These are phyloP conservation scores for Apteryx owenii DNA, from an alignment of 2,113 vertebrate species.

Conservation along the genomic window DNA sequence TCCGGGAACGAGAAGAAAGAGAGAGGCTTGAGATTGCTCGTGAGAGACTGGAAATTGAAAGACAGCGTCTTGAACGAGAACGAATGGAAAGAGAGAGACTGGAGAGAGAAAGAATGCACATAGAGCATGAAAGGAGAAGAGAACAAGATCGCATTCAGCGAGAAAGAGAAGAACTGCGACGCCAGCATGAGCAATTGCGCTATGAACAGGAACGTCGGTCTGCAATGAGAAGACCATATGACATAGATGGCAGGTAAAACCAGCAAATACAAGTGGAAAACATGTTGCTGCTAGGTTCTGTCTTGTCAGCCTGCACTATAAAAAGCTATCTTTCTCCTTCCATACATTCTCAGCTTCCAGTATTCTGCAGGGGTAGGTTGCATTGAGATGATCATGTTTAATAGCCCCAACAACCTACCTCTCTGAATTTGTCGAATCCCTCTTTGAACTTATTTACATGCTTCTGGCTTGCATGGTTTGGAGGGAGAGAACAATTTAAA, in stretches of 20 bases:
- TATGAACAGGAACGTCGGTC: conserved; percentile 90
- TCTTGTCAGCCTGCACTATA: background rate
- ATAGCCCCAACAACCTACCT: background rate
- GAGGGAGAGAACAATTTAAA: background rate
- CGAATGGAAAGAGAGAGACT: conserved; percentile 93
- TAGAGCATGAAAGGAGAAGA: conserved; percentile 91
- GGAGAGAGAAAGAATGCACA: conserved; percentile 90
- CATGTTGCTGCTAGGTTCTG: background rate
- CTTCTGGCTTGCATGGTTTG: background rate
- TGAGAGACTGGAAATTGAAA: conserved; percentile 89
- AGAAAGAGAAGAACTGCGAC: conserved; percentile 91
- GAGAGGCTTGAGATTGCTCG: conserved; percentile 88
- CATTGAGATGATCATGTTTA: background rate
- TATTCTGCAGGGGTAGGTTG: background rate
- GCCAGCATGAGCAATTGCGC: conserved; percentile 93
- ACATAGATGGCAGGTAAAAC: conserved; percentile 88
- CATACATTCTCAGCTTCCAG: background rate
- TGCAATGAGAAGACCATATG: conserved; percentile 87
- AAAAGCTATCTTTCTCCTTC: background rate
- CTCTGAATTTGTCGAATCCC: fast-evolving
- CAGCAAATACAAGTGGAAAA: background rate
- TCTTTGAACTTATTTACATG: background rate
- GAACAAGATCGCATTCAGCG: conserved; percentile 95
- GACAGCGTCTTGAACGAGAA: conserved; percentile 89
- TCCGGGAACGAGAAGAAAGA: conserved; percentile 90